A percentile compares a stretch with the other conserved stretches of the same genome.
These are phyloP conservation scores for Stenotaenia linearis DNA, from an alignment of 2,888 invertebrate species.

Conservation along the genomic window DNA sequence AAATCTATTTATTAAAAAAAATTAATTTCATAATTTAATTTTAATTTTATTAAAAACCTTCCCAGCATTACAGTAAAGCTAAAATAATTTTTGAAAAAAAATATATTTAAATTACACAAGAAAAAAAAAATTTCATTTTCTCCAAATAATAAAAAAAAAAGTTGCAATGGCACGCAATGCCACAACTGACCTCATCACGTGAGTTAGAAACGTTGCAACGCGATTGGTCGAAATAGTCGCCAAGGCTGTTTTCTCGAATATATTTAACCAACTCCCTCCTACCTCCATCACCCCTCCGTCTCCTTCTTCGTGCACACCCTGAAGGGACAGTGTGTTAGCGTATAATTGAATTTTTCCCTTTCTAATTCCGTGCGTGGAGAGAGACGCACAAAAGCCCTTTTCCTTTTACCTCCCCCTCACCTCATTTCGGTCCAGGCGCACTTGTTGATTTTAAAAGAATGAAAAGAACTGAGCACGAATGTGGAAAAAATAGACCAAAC, in stretches of 20 bases:
- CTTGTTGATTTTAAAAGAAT: constrained; percentile 15
- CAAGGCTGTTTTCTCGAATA: constrained; percentile 9
- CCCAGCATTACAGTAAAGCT: too few species aligned
- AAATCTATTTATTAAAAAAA: too few species aligned
- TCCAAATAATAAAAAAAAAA: too few species aligned
- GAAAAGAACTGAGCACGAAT: not conserved
- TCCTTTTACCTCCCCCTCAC: not conserved
- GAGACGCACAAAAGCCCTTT: not conserved
- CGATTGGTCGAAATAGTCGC: not conserved
- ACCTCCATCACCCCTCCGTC: not conserved
- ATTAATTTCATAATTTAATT: too few species aligned
- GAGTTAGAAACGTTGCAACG: not conserved
- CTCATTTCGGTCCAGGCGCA: constrained; percentile 7
- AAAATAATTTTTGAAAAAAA: too few species aligned
- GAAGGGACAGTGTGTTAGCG: constrained; percentile 15
- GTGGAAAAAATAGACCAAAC: not conserved
- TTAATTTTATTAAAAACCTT: too few species aligned
- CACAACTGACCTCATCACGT: constrained; percentile 13
- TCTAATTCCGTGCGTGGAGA: constrained; percentile 11
- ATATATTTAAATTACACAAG: too few species aligned
- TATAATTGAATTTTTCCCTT: constrained; percentile 19
- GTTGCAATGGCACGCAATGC: not conserved
- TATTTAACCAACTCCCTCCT: not conserved
- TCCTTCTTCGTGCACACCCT: not conserved
- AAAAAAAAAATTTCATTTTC: too few species aligned